These are phyloP conservation scores for Acanthurus leucopareius DNA, from an alignment of 2,797 vertebrate species.

Conservation along the genomic window DNA sequence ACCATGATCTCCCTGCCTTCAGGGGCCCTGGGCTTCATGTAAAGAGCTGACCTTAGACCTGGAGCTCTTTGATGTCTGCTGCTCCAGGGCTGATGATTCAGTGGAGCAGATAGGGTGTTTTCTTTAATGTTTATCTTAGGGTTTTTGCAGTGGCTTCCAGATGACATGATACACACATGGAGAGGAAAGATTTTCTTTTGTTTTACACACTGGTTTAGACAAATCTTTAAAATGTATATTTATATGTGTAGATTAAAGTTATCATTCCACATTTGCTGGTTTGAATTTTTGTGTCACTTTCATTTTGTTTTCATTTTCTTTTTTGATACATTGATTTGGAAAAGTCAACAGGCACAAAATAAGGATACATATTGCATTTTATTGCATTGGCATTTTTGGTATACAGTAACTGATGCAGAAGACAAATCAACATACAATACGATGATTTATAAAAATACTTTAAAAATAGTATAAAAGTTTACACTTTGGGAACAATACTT, in stretches of 20 bases:
- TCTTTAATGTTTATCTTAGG: neutral
- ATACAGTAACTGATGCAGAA: constrained; percentile 48
- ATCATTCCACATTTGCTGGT: neutral
- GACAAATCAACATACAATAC: constrained; percentile 60
- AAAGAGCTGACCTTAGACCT: constrained; percentile 46
- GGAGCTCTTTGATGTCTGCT: constrained; percentile 34
- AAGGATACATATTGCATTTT: constrained; percentile 61
- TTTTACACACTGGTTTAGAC: neutral
- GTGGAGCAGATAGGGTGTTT: constrained; percentile 1
- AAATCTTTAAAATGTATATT: constrained; percentile 44
- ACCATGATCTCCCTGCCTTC: constrained; percentile 1
- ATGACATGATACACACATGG: neutral
- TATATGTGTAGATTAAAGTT: constrained; percentile 52
- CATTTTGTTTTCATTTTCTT: too few relatives aligned
- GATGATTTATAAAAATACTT: constrained; percentile 76
- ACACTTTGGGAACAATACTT: constrained; percentile 41
- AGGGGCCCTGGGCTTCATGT: constrained; percentile 20
- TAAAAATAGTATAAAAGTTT: constrained; percentile 65
- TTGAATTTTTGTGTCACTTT: neutral
- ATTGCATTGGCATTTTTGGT: constrained; percentile 74
- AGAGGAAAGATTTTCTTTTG: neutral
- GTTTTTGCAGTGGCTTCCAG: neutral
- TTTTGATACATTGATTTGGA: neutral
- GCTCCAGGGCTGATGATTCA: constrained; percentile 16
- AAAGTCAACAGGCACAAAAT: constrained; percentile 18